Percentiles rank a stretch among this genome's conserved stretches.
Conservation (phyloP, 2,888 invertebrate species). For the Podabrus alpinus region DNA sequence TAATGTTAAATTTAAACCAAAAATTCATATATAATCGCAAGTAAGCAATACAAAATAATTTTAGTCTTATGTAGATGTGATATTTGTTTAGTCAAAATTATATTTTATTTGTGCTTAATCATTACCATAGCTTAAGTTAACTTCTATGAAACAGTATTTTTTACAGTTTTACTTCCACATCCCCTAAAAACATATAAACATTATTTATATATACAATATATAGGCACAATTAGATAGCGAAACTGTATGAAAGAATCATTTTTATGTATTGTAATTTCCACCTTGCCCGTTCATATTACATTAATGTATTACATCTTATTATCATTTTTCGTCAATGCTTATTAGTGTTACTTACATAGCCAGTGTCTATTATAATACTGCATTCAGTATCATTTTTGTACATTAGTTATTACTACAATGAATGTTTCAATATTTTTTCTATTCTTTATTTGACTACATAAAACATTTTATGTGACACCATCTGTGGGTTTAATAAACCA, state of each 20-base stretch:
- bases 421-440: constrained; percentile 1
- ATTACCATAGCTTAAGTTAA: constrained; percentile 26
- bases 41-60: constrained; percentile 28
- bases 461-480: background rate
- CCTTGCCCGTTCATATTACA: background rate
- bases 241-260: background rate
- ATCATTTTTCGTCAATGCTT: constrained; percentile 1
- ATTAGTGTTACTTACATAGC: constrained; percentile 26
- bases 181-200: constrained; percentile 1
- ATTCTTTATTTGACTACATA: background rate
- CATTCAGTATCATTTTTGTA: background rate
- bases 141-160: constrained; percentile 32
- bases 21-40: constrained; percentile 25
- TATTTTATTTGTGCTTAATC: constrained; percentile 27
- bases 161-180: constrained; percentile 27
- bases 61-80: constrained; percentile 36
- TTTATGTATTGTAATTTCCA: constrained; percentile 3
- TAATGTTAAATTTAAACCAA: constrained; percentile 25
- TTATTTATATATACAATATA: constrained; percentile 21
- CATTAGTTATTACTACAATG: background rate
- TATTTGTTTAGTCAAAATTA: constrained; percentile 33
- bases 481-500: background rate
- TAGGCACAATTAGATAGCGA: background rate
- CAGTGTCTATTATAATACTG: constrained; percentile 17
- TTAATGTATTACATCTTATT: background rate